Conservation (phyloP, 2,888 invertebrate genomes). For the Xestobium rufovillosum region DNA sequence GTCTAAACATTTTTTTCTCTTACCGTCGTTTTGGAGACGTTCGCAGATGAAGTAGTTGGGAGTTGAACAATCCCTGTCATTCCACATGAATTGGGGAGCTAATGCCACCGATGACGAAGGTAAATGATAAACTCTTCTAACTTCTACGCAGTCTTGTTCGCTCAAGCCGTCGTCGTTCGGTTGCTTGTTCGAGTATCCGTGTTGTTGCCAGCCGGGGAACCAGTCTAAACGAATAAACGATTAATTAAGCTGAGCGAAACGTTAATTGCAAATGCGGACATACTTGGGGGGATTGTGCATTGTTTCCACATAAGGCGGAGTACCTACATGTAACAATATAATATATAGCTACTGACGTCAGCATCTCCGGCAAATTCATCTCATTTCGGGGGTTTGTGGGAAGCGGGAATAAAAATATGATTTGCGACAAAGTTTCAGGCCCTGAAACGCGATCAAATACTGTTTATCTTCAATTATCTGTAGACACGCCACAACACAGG, state of each 20-base stretch:
- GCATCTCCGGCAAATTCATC: too few relatives aligned
- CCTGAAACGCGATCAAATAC: too few relatives aligned
- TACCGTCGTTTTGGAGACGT: constrained; percentile 58
- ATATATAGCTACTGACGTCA: too few relatives aligned
- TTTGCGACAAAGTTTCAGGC: too few relatives aligned
- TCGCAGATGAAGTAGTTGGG: constrained; percentile 72
- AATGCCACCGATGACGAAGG: constrained; percentile 44
- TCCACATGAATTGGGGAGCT: constrained; percentile 67
- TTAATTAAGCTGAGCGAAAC: too few relatives aligned
- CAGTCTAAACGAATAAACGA: constrained; percentile 52
- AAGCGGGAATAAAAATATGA: too few relatives aligned
- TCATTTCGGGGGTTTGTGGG: too few relatives aligned
- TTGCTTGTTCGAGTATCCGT: constrained; percentile 58
- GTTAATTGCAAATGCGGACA: constrained; percentile 19
- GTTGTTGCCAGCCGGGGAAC: constrained; percentile 74
- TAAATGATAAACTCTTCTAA: constrained; percentile 58
- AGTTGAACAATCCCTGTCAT: constrained; percentile 67
- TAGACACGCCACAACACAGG: too few relatives aligned
- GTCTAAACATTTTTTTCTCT: too few relatives aligned
- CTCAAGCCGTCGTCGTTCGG: constrained; percentile 79
- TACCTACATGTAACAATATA: too few relatives aligned
- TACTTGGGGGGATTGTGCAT: neutral
- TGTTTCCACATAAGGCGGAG: too few relatives aligned
- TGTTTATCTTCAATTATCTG: too few relatives aligned
- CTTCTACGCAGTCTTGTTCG: constrained; percentile 75